Conservation (phyloP, 2,888 invertebrate genomes). For the Heliconius charithonia region DNA sequence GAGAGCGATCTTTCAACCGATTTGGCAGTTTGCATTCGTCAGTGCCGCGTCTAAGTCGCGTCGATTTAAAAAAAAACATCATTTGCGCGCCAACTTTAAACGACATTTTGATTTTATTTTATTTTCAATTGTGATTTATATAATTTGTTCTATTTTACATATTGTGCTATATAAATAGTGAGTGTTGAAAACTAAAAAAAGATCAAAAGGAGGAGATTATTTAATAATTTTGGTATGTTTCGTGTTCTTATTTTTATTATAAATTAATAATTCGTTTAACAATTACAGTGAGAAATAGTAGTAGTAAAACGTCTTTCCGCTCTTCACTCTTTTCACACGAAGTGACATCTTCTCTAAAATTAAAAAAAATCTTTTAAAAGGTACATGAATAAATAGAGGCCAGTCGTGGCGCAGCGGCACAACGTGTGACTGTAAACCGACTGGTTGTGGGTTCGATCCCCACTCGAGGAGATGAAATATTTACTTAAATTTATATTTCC, state of each 20-base stretch:
- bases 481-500: no score
- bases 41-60: conserved; percentile 58
- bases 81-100: conserved; percentile 60
- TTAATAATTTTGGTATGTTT: background rate
- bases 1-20: conserved; percentile 68
- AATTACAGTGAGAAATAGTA: background rate
- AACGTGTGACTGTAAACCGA: no score
- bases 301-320: background rate
- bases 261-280: no score
- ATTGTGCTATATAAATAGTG: conserved; percentile 32
- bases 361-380: no score
- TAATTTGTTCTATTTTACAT: conserved; percentile 28
- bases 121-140: conserved; percentile 30
- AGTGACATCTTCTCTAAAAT: no score
- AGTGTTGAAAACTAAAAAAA: conserved; percentile 35
- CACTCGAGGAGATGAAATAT: no score
- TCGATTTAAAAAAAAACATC: conserved; percentile 52
- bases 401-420: no score
- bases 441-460: no score
- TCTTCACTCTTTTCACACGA: background rate
- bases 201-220: background rate
- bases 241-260: background rate
- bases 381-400: no score
- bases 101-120: conserved; percentile 15
- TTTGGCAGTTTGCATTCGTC: conserved; percentile 65